Base-by-base conservation (phyloP, 1,140 invertebrate genomes). In the Andricus grossulariae region DNA sequence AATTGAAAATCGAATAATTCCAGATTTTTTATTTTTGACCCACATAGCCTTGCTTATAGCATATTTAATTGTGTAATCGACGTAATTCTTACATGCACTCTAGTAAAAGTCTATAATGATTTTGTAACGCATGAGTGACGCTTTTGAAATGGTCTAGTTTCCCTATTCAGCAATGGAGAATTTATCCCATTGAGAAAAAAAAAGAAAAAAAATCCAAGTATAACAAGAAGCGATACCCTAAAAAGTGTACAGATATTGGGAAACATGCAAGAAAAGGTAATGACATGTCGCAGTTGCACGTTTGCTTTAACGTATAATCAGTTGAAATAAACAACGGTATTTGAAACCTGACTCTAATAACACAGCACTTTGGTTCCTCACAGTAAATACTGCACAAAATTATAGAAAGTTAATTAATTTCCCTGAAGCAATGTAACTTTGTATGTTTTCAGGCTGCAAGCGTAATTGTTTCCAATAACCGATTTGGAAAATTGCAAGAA, bases 281-380 rank as follows among this genome's bases (percentile, higher is more conserved):
- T 60, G 21, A 60, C 16, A 39, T 60, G 57, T 60, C 57, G 21
- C 16, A 10, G 18, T 8, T 18, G 1, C 18, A 60, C 13, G 57
- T 32, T 15, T 16, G 3, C 25, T 32, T 25, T 32, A 66, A 16
- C 57, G 13, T 66, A 19, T 15, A 66, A 66, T 66, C 57, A 66
- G 16, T 25, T 32, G 57, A 66, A 66, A 66, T 32, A 66, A 32
- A 66, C 15, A 16, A 7, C 25, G 32, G 16, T 66, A 66, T 39
- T 66, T 66, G 15, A 66, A 66, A 66, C 7, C 60, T 39, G 25
- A 10, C 39, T 39, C 60, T 66, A 66, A 66, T 66, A 45, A 45
- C 25, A 66, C 52, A 18, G 16, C 52, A 54, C 5, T 54, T 66
- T 32, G 12, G 18, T 66, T 66, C 25, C 32, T 66, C 25, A 66